Evolutionary conservation across 1,140 invertebrate species (phyloP).

Genomic region (Atta cephalotes): DNA sequence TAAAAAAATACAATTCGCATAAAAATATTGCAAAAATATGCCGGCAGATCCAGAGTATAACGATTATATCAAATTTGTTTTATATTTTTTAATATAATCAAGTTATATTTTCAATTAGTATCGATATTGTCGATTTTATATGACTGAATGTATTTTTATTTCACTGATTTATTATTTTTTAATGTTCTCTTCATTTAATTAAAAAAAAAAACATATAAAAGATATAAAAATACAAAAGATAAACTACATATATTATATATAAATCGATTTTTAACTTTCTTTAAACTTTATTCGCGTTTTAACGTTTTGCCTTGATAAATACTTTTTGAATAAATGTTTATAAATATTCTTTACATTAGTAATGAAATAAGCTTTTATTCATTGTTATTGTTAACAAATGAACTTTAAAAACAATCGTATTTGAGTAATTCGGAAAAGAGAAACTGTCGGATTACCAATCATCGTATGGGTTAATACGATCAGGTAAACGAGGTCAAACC

Average conservation of each 20-base stretch:
- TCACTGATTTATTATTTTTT: not conserved
- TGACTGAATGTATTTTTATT: conserved; percentile 10
- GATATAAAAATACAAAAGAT: not conserved
- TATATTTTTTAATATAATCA: not conserved
- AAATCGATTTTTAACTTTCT: conserved; percentile 4
- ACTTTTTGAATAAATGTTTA: not conserved
- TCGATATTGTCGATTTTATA: conserved; percentile 9
- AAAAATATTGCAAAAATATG: not conserved
- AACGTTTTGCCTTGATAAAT: not conserved
- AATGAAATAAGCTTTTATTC: not conserved
- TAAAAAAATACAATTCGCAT: not conserved
- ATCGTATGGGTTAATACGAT: conserved; percentile 43
- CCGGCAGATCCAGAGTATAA: not conserved
- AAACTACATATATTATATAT: not conserved
- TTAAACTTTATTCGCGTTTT: not conserved
- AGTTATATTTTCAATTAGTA: not conserved
- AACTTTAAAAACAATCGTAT: conserved; percentile 20
- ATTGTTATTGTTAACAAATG: not conserved
- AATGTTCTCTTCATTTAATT: conserved; percentile 11
- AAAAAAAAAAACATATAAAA: not conserved
- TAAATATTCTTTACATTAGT: not conserved
- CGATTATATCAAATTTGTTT: conserved; percentile 4
- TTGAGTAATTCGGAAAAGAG: conserved; percentile 40
- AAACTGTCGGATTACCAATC: conserved; percentile 41
- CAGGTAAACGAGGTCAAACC: conserved; percentile 44